These are phyloP conservation scores for Slavum lentiscoides DNA, from an alignment of 2,888 invertebrate genomes.

Conservation along the genomic window DNA sequence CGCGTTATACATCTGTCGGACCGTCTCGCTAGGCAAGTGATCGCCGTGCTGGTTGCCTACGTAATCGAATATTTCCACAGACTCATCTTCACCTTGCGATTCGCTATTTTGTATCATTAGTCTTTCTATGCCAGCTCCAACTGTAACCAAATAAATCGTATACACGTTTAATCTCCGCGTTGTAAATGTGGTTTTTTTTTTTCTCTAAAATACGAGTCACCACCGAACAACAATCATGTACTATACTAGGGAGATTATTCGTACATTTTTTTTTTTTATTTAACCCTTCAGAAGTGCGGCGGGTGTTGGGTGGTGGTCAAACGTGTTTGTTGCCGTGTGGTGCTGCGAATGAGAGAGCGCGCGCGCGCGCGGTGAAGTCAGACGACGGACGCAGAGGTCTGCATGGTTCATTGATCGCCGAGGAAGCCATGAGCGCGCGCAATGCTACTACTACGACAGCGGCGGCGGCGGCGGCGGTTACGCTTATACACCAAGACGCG, in stretches of 20 bases:
- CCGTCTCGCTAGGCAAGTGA: constrained; percentile 43
- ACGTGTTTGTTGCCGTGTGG: constrained; percentile 30
- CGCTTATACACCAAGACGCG: constrained; percentile 20
- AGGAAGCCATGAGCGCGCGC: constrained; percentile 50
- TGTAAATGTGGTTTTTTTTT: not conserved
- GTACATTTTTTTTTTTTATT: not conserved
- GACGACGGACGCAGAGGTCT: constrained; percentile 13
- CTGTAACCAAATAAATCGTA: not conserved
- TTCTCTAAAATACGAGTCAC: not conserved
- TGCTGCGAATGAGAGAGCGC: not conserved
- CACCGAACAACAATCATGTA: not conserved
- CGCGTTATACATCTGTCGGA: constrained; percentile 49
- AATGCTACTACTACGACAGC: constrained; percentile 28
- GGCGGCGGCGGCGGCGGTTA: not conserved
- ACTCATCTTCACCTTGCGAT: constrained; percentile 21
- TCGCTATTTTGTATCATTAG: constrained; percentile 45
- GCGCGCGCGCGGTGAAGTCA: constrained; percentile 22
- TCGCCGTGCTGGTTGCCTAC: constrained; percentile 23
- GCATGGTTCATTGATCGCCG: constrained; percentile 52
- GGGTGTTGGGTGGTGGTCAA: constrained; percentile 45
- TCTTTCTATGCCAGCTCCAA: constrained; percentile 46
- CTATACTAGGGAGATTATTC: too few relatives aligned
- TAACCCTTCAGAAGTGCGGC: not conserved
- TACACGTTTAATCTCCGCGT: not conserved
- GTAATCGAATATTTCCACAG: constrained; percentile 40